A percentile compares a stretch with the other conserved stretches of the same genome.
Conservation (phyloP, 1,140 invertebrate genomes). For the Trinorchestia longiramus region DNA sequence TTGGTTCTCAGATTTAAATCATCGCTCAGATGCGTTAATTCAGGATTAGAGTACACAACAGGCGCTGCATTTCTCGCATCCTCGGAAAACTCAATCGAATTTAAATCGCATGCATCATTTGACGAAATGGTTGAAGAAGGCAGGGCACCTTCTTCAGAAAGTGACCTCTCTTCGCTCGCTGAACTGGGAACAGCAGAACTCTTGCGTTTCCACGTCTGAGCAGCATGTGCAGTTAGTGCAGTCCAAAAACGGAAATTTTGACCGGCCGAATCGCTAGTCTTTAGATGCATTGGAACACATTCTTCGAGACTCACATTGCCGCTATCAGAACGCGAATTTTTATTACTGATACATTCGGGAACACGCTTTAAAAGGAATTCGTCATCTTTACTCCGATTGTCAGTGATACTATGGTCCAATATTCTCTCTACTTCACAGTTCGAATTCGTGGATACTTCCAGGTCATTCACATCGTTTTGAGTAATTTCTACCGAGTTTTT, state of each 20-base stretch:
- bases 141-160: not conserved
- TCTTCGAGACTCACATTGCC: not conserved
- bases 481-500: not conserved
- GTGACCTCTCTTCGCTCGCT: not conserved
- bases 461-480: not conserved
- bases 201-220: slow-evolving; percentile 24
- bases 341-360: not conserved
- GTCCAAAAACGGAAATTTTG: slow-evolving; percentile 37
- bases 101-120: not conserved
- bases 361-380: not conserved
- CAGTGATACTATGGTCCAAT: not conserved
- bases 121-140: not conserved
- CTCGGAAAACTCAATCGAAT: not conserved
- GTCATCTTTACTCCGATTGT: not conserved
- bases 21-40: not conserved
- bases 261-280: not conserved
- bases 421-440: not conserved
- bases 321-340: not conserved
- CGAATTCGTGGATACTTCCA: not conserved
- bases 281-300: not conserved
- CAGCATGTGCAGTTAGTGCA: not conserved
- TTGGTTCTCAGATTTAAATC: not conserved
- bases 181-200: not conserved
- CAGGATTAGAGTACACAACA: not conserved
- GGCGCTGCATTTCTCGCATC: not conserved